A percentile compares a stretch with the other conserved stretches of the same genome.
Evolutionary conservation across 2,888 invertebrate genomes (phyloP).

Genomic region (Drymonia ruficornis): DNA sequence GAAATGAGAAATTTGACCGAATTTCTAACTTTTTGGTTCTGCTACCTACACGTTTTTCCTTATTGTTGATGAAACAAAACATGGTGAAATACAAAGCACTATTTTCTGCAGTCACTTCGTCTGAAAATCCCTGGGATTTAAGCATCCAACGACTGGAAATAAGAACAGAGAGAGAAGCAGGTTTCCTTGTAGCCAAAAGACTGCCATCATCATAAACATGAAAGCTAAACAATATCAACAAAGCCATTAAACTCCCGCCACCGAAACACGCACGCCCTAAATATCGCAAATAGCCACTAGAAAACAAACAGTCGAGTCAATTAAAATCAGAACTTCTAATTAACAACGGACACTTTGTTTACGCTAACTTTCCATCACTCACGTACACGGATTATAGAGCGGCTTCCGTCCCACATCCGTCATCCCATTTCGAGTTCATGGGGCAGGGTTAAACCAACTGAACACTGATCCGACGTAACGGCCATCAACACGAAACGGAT

Average conservation of each 20-base stretch:
- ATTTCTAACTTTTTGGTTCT: neutral
- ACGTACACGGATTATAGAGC: constrained; percentile 34
- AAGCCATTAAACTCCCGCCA: constrained; percentile 3
- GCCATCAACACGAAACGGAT: constrained; percentile 42
- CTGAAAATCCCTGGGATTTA: too few relatives aligned
- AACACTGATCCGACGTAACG: constrained; percentile 38
- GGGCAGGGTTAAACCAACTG: constrained; percentile 64
- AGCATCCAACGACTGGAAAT: too few relatives aligned
- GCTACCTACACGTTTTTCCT: too few relatives aligned
- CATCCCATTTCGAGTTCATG: constrained; percentile 69
- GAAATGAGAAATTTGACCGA: neutral
- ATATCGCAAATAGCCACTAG: constrained; percentile 4
- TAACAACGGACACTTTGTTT: neutral
- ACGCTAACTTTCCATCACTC: constrained; percentile 30
- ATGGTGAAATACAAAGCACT: too few relatives aligned
- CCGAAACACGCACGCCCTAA: neutral
- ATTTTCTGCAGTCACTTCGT: too few relatives aligned
- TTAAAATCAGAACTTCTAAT: constrained; percentile 3
- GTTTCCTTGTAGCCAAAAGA: neutral
- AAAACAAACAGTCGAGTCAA: constrained; percentile 2
- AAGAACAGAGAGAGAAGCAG: too few relatives aligned
- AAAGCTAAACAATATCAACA: constrained; percentile 3
- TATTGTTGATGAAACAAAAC: too few relatives aligned
- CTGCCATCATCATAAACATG: neutral
- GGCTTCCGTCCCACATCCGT: constrained; percentile 45